Percentiles rank a stretch among this genome's conserved stretches.
These are phyloP conservation scores for Peromyscus nudipes DNA, from an alignment of 2,797 vertebrate genomes.

Conservation along the genomic window DNA sequence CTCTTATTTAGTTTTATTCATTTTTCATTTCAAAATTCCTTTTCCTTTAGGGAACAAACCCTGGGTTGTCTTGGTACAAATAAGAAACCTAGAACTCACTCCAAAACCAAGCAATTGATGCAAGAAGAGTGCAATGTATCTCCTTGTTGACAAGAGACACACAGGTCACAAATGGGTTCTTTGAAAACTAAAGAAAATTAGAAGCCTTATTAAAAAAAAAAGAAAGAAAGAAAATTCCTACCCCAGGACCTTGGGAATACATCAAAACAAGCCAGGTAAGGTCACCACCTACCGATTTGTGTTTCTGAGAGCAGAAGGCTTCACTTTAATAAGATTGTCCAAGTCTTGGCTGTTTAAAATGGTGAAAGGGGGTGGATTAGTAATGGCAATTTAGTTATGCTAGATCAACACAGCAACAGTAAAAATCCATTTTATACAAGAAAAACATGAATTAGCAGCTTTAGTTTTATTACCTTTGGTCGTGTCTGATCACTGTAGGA, in stretches of 20 bases:
- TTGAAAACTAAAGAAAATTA: conserved; percentile 32
- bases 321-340: conserved; percentile 77
- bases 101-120: neutral
- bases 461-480: conserved; percentile 76
- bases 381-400: neutral
- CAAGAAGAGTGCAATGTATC: neutral
- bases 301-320: conserved; percentile 75
- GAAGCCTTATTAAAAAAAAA: neutral
- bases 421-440: neutral
- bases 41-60: neutral
- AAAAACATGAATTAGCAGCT: neutral
- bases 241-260: neutral
- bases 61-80: neutral
- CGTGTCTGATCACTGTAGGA: neutral
- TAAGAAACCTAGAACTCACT: conserved; percentile 20
- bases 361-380: conserved; percentile 39
- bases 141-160: conserved; percentile 40
- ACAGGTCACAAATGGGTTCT: neutral
- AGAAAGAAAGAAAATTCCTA: neutral
- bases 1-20: neutral
- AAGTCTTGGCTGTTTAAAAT: conserved; percentile 76
- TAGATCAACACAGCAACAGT: neutral
- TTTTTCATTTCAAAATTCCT: conserved; percentile 38
- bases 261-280: neutral
- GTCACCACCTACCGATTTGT: conserved; percentile 76